Evolutionary conservation across 2,797 vertebrate genomes (phyloP), one percentile per base, ranked within the genome.

Genomic region (Ctenosaura bakeri): DNA sequence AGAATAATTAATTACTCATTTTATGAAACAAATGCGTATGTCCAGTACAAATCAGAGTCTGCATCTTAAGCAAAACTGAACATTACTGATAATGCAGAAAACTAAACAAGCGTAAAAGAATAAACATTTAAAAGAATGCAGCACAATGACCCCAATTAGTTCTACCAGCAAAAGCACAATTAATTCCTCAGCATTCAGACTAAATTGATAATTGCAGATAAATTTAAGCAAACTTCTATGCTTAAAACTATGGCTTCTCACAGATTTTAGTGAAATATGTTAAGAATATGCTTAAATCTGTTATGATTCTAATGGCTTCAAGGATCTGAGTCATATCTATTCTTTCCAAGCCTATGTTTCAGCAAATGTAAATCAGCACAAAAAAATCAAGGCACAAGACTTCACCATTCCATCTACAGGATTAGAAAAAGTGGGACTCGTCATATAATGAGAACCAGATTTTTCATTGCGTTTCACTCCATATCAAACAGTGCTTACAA

Each of bases 1-100:
- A 38, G 64, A 89, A 91, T 80, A 90, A 85, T 56, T 6, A 85
- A 90, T 35, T 83, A 76, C 18, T 71, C 92, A 84, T 52, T 62
- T 82, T 81, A 85, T 73, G 16, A 56, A 38, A 69, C 32, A 38
- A 46, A 35, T 22, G 26, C 22, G 64, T 13, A 73, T 59, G 2
- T 35, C 29, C 38, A 54, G n/a, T 52, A 3, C 13, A 80, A n/a
- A n/a, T 50, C 32, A 52, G 26, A 52, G 29, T 42, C 18, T 66
- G 6, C 8, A 78, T 29, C 38, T 35, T 74, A 62, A 83, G 32
- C 35, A n/a, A 56, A 62, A 24, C 74, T 46, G 59, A 64, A 74
- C 14, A 50, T 80, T 32, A 32, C 26, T n/a, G 38, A 76, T 7
- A 66, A 85, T 73, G n/a, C 52, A 88, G 9, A 32, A 88, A 50